Evolutionary conservation across 2,888 invertebrate genomes (phyloP), one percentile per base, ranked within the genome.

Genomic region (Drosophila kanekoi): DNA sequence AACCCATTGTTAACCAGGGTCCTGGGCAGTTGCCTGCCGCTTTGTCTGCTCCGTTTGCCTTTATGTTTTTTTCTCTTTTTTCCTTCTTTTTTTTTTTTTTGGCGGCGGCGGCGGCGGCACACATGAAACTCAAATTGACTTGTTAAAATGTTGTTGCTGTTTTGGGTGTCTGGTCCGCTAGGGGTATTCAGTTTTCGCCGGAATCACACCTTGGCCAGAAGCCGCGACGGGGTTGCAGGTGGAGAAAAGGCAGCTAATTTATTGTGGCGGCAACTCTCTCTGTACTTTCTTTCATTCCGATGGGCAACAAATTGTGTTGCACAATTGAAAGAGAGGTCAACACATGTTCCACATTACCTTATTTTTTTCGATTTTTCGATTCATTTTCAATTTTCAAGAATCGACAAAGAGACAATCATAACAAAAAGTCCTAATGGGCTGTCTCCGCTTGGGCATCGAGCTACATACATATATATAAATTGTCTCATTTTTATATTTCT

Each of bases 151-250:
- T 76, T 67, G 62, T 56, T 52, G 37, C 41, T 70, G 62, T 64
- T 72, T 52, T 48, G 40, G 40, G 16, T 63, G 75, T 67, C 75
- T 74, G 66, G 44, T 8, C 18, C 28, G 52, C 35, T 45, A 44
- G 65, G 67, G 51, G 45, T 23, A 61, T 56, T 64, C 44, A 53
- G 70, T 69, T 72, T 28, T 90, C 89, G 14, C 45, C 45, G 70
- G 90, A 90, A 89, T 89, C 90, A 89, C 90, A 90, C 87, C 89
- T 83, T 71, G 69, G 49, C 13, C 53, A 68, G 66, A 20, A 61
- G 56, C 52, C 45, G 64, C 33, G 53, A 54, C 52, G 10, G 51
- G 14, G 33, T 41, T 23, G 64, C 63, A 63, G 63, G 63, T 64
- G 58, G 44, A 58, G 57, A 45, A 41, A 49, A 38, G 49, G 18